Conservation (phyloP, 1,140 invertebrate species). For the Glomeris maerens region DNA sequence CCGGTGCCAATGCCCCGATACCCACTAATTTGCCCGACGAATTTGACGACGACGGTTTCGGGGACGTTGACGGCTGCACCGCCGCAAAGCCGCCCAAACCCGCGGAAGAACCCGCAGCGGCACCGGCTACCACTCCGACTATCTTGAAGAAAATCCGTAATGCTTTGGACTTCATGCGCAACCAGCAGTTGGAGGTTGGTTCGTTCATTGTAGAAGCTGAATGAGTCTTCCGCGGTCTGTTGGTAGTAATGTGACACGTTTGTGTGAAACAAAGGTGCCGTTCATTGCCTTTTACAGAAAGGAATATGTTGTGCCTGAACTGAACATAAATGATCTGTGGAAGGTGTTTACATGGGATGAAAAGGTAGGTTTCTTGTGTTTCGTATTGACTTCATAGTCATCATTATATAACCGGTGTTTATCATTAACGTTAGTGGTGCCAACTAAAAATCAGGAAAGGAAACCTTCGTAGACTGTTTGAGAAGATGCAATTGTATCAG, state of each 20-base stretch:
- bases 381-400: no score
- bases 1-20: neutral
- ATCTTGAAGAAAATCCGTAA: constrained; percentile 66
- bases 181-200: constrained; percentile 76
- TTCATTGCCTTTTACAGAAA: constrained; percentile 98
- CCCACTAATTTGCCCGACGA: neutral
- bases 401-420: no score
- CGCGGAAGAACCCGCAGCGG: no score
- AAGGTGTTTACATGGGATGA: constrained; percentile 91
- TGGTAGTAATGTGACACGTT: constrained; percentile 13
- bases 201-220: no score
- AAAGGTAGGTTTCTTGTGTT: constrained; percentile 57
- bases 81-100: neutral
- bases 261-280: no score
- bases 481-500: constrained; percentile 87
- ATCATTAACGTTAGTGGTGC: constrained; percentile 55
- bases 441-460: constrained; percentile 74
- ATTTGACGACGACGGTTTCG: neutral
- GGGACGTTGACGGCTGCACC: no score
- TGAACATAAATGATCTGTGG: constrained; percentile 94
- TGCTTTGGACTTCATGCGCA: constrained; percentile 88
- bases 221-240: constrained; percentile 11
- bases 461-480: constrained; percentile 64
- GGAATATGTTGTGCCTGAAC: constrained; percentile 88
- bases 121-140: no score